A percentile compares a stretch with the other conserved stretches of the same genome.
These are phyloP conservation scores for Crotalus horridus DNA, from an alignment of 2,113 vertebrate genomes.

Conservation along the genomic window DNA sequence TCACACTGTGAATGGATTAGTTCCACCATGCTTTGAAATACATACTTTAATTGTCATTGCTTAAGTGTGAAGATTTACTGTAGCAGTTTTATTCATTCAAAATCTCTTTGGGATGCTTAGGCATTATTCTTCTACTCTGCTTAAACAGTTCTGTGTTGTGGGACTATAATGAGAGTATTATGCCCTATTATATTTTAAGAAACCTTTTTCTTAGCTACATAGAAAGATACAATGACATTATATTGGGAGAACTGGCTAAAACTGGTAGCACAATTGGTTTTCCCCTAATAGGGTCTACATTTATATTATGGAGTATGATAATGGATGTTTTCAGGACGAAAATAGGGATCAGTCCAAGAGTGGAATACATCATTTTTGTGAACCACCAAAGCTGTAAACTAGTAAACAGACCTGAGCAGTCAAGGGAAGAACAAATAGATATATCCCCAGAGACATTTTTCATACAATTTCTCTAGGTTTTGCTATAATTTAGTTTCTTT, in stretches of 20 bases:
- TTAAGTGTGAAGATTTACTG: neutral
- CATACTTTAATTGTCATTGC: constrained; percentile 8
- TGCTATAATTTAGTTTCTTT: neutral
- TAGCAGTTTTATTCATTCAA: constrained; percentile 27
- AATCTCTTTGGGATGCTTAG: constrained; percentile 1
- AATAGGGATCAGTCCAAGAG: neutral
- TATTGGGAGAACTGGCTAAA: neutral
- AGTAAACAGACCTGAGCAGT: neutral
- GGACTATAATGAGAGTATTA: neutral
- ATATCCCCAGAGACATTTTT: neutral
- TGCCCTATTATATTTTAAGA: neutral
- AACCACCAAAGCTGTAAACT: neutral
- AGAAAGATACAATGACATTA: neutral
- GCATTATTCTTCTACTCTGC: neutral
- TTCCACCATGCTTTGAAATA: neutral
- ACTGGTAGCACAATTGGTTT: neutral
- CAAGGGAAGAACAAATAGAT: neutral
- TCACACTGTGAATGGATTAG: neutral
- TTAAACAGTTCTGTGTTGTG: neutral
- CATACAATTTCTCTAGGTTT: neutral
- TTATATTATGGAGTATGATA: neutral
- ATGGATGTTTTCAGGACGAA: neutral
- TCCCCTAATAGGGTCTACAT: neutral
- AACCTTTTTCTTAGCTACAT: neutral
- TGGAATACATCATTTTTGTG: neutral